Conservation (phyloP, 2,888 invertebrate species). For the Scelioninae gen. 2 region DNA sequence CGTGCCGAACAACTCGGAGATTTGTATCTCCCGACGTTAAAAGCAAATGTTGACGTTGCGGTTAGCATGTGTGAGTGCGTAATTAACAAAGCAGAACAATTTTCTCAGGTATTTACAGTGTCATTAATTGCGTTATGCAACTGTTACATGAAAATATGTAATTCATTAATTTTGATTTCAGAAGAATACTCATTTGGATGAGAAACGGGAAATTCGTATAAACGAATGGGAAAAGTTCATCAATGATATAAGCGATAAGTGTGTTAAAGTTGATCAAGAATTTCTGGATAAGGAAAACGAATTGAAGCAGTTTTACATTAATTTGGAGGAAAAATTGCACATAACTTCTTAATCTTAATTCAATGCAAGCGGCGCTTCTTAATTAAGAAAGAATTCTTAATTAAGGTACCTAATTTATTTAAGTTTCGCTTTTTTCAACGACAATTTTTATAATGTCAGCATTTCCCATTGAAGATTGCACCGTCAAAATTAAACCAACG, state of each 20-base stretch:
- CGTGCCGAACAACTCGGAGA: conserved; percentile 81
- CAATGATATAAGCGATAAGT: conserved; percentile 86
- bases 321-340: conserved; percentile 84
- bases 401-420: too few relatives aligned
- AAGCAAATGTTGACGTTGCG: conserved; percentile 82
- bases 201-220: conserved; percentile 77
- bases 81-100: conserved; percentile 78
- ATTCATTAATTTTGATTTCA: conserved; percentile 64
- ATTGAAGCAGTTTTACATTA: conserved; percentile 83
- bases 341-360: conserved; percentile 74
- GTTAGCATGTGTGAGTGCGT: conserved; percentile 80
- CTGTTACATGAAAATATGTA: too few relatives aligned
- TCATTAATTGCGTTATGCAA: too few relatives aligned
- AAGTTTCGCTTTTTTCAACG: conserved; percentile 7
- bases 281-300: conserved; percentile 88
- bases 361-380: not conserved
- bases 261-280: conserved; percentile 84
- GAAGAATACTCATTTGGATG: conserved; percentile 76
- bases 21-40: conserved; percentile 79
- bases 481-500: conserved; percentile 81
- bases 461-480: conserved; percentile 79
- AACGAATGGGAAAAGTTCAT: conserved; percentile 85
- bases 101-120: conserved; percentile 77
- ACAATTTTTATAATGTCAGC: conserved; percentile 67
- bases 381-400: too few relatives aligned